phyloP scores from a whole-genome alignment of 2,113 vertebrate species.

The Laticauda laticaudata region DNA sequence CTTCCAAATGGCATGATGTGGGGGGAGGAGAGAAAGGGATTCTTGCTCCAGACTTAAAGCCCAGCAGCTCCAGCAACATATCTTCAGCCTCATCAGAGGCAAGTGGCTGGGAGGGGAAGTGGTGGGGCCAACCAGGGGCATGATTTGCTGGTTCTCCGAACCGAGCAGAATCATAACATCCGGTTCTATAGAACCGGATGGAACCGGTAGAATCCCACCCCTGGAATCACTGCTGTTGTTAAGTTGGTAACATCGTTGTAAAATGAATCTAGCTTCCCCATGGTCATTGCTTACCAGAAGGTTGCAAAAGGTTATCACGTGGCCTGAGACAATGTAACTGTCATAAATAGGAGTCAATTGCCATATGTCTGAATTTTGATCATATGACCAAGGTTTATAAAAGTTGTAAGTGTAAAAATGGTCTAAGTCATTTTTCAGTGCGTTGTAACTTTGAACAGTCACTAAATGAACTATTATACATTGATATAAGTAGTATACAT shows the following conservation, averaged over 20 bases:
- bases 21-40: too few relatives aligned
- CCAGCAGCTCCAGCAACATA: too few relatives aligned
- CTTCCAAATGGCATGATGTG: too few relatives aligned
- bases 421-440: neutral
- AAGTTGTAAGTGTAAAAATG: neutral
- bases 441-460: neutral
- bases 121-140: too few relatives aligned
- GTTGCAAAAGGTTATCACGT: neutral
- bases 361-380: neutral
- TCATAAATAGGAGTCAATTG: neutral
- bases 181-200: too few relatives aligned
- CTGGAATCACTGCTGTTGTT: neutral
- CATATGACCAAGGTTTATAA: neutral
- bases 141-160: too few relatives aligned
- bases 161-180: too few relatives aligned
- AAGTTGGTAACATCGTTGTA: neutral
- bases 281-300: neutral
- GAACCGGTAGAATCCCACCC: too few relatives aligned
- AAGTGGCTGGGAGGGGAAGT: too few relatives aligned
- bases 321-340: neutral
- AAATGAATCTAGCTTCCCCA: neutral
- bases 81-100: too few relatives aligned
- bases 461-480: neutral
- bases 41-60: too few relatives aligned
- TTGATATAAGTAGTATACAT: neutral